Evolutionary conservation across 2,797 vertebrate genomes (phyloP).

Genomic region (Acanthiza pusilla): DNA sequence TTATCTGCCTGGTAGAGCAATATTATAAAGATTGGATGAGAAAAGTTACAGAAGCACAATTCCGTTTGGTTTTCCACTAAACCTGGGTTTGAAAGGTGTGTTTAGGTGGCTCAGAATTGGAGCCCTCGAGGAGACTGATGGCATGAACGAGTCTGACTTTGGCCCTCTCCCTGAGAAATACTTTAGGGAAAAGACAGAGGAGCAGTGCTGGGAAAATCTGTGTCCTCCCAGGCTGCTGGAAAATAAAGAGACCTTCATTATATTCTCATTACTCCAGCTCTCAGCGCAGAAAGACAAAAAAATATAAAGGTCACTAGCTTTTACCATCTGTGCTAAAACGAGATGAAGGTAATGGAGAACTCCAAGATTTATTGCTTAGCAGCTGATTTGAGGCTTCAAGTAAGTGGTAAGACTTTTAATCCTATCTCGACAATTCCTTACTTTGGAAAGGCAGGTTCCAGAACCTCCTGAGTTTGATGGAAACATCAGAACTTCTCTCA

Average conservation of each 20-base stretch:
- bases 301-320: conserved; percentile 38
- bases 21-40: background rate
- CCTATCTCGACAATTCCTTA: background rate
- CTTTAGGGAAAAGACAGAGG: conserved; percentile 50
- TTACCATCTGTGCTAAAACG: conserved; percentile 43
- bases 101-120: conserved; percentile 63
- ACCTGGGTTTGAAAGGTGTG: conserved; percentile 30
- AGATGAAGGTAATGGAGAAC: conserved; percentile 49
- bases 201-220: conserved; percentile 12
- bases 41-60: background rate
- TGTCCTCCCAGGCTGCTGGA: conserved; percentile 52
- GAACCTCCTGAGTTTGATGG: background rate
- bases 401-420: background rate
- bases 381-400: conserved; percentile 30
- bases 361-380: conserved; percentile 50
- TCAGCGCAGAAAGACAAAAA: conserved; percentile 26
- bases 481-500: background rate
- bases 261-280: conserved; percentile 35
- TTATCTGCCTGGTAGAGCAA: background rate
- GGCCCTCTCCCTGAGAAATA: conserved; percentile 67
- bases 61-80: background rate
- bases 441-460: background rate
- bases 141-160: conserved; percentile 58
- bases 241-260: conserved; percentile 66
- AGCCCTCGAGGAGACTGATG: conserved; percentile 54